These are phyloP conservation scores for Lomographa bimaculata DNA, from an alignment of 2,888 invertebrate genomes.

Conservation along the genomic window DNA sequence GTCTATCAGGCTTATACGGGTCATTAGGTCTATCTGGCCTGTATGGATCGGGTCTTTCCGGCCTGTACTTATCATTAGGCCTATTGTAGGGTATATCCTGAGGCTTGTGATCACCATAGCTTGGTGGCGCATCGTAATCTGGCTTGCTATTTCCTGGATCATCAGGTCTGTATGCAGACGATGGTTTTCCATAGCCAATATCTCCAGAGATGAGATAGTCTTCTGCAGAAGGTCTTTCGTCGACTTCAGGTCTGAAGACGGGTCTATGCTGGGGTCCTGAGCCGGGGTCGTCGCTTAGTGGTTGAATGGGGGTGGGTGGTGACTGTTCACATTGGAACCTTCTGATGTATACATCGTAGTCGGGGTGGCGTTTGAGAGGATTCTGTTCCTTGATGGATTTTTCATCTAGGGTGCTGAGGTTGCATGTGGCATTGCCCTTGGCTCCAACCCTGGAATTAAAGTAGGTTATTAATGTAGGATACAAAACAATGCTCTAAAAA, in stretches of 20 bases:
- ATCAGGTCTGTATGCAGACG: conserved; percentile 60
- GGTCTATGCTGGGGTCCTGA: conserved; percentile 57
- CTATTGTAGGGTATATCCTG: conserved; percentile 55
- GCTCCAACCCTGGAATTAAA: conserved; percentile 64
- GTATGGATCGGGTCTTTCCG: conserved; percentile 18
- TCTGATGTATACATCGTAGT: conserved; percentile 70
- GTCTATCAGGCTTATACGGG: conserved; percentile 21
- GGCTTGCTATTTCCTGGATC: conserved; percentile 56
- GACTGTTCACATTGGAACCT: conserved; percentile 69
- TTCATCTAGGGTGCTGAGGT: conserved; percentile 62
- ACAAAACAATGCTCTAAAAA: too few relatives aligned
- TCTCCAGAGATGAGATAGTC: conserved; percentile 51
- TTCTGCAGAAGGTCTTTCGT: conserved; percentile 57
- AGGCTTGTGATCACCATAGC: conserved; percentile 63
- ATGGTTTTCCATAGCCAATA: conserved; percentile 47
- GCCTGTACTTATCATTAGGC: conserved; percentile 16
- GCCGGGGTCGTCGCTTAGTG: conserved; percentile 54
- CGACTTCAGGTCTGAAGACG: conserved; percentile 61
- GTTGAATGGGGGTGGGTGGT: conserved; percentile 63
- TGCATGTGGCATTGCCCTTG: conserved; percentile 75
- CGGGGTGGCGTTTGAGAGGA: conserved; percentile 58
- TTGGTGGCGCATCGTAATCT: conserved; percentile 55
- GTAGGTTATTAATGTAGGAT: too few relatives aligned
- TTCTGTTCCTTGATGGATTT: conserved; percentile 63
- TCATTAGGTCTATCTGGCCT: conserved; percentile 21